Evolutionary conservation across 2,888 invertebrate genomes (phyloP).

Genomic region (Tipula vernalis): DNA sequence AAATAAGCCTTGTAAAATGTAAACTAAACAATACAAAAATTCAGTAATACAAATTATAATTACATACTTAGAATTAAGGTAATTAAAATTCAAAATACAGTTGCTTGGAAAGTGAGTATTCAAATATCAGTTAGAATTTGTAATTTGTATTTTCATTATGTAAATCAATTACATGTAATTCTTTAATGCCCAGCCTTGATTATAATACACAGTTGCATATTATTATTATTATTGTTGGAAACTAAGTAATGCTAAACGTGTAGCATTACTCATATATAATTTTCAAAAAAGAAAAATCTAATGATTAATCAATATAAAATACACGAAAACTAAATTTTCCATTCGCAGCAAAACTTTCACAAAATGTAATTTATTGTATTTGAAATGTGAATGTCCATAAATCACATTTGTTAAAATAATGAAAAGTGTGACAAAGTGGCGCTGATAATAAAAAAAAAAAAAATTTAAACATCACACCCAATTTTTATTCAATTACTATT

Average conservation of each 20-base stretch:
- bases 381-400: neutral
- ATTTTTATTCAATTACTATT: neutral
- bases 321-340: neutral
- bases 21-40: too few species aligned
- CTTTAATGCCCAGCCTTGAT: too few species aligned
- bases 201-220: neutral
- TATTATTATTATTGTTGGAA: neutral
- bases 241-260: neutral
- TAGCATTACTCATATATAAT: neutral
- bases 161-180: too few species aligned
- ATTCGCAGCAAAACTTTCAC: neutral
- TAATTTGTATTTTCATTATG: too few species aligned
- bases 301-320: neutral
- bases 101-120: too few species aligned
- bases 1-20: too few species aligned
- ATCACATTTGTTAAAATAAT: neutral
- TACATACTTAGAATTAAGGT: too few species aligned
- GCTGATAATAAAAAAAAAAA: neutral
- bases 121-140: too few species aligned
- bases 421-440: neutral
- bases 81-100: too few species aligned
- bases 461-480: neutral
- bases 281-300: neutral
- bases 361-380: neutral
- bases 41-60: too few species aligned